Base-by-base conservation (phyloP, 1,140 invertebrate species). In the Drosophila athabasca region DNA sequence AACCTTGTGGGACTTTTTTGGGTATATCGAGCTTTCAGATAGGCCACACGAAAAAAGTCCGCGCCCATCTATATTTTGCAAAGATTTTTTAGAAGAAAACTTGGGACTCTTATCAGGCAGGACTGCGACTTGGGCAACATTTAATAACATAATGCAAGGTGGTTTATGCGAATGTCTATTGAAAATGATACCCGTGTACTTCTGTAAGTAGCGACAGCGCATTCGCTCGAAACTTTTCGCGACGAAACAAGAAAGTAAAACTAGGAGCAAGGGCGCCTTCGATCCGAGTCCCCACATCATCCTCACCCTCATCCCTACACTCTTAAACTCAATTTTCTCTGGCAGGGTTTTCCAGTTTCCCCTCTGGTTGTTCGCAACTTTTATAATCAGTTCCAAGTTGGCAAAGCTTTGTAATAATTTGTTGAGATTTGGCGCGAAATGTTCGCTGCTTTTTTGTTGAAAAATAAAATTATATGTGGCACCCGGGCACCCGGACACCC, bases 371-470 rank as follows among this genome's bases (percentile, higher is more conserved):
- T 19, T 61, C 54, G 51, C 61, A 85, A 85, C 82, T 85, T 85
- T 85, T 85, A 88, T 85, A 85, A 85, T 85, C 82, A 85, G 82
- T 81, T 85, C 49, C 67, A 88, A 85, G 82, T 85, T 88, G 78
- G 78, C 66, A 68, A 87, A 88, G 83, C 83, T 82, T 68, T 85
- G 82, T 82, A 76, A 80, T 82, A 88, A 85, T 88, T 85, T 85
- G 78, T 78, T 87, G 74, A 79, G 82, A 88, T 85, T 85, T 85
- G 74, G 75, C 75, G 78, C 80, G 51, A 82, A 85, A 82, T 87
- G 71, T 75, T 74, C 22, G 45, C 58, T 54, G 41, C 45, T n/a
- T 60, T 64, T 64, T 35, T 43, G 57, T 48, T 19, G 45, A 22
- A 31, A 68, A 57, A 52, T 65, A 76, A 76, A 76, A 57, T 72